Evolutionary conservation across 1,140 invertebrate genomes (phyloP).

Genomic region (Tigriopus japonicus): DNA sequence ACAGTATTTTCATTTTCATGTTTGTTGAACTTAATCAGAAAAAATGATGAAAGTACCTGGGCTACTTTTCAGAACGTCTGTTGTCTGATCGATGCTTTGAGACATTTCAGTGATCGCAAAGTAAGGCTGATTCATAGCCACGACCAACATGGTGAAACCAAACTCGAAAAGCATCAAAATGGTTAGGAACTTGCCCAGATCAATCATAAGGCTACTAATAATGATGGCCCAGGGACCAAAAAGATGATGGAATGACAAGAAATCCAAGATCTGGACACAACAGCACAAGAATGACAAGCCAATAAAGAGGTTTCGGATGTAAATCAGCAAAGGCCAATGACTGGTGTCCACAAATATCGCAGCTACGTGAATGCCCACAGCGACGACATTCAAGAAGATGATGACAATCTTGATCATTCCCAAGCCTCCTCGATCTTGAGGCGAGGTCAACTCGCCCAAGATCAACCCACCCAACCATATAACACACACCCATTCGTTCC

Average conservation of each 20-base stretch:
- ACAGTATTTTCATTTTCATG: slow-evolving; percentile 2
- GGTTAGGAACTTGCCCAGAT: slow-evolving; percentile 83
- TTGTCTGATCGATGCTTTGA: neutral
- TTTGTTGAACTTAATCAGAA: no score
- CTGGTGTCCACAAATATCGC: slow-evolving; percentile 30
- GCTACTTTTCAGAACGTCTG: neutral
- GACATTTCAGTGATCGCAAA: slow-evolving; percentile 20
- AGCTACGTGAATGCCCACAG: slow-evolving; percentile 26
- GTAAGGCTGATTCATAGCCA: slow-evolving; percentile 83
- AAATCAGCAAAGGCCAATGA: slow-evolving; percentile 63
- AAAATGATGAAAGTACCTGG: no score
- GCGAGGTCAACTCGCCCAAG: slow-evolving; percentile 87
- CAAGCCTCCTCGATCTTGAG: slow-evolving; percentile 74
- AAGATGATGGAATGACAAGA: slow-evolving; percentile 90
- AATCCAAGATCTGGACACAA: slow-evolving; percentile 92
- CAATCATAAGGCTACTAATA: slow-evolving; percentile 27
- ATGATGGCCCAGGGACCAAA: slow-evolving; percentile 88
- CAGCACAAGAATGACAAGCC: slow-evolving; percentile 80
- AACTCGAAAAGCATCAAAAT: slow-evolving; percentile 93
- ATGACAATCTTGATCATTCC: slow-evolving; percentile 75
- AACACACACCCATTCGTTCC: slow-evolving; percentile 90
- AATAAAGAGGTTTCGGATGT: slow-evolving; percentile 86
- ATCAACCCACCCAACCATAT: slow-evolving; percentile 88
- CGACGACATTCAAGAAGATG: slow-evolving; percentile 31
- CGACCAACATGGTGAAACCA: slow-evolving; percentile 93